These are phyloP conservation scores for Eupithecia tripunctaria DNA, from an alignment of 2,888 invertebrate species.

Conservation along the genomic window DNA sequence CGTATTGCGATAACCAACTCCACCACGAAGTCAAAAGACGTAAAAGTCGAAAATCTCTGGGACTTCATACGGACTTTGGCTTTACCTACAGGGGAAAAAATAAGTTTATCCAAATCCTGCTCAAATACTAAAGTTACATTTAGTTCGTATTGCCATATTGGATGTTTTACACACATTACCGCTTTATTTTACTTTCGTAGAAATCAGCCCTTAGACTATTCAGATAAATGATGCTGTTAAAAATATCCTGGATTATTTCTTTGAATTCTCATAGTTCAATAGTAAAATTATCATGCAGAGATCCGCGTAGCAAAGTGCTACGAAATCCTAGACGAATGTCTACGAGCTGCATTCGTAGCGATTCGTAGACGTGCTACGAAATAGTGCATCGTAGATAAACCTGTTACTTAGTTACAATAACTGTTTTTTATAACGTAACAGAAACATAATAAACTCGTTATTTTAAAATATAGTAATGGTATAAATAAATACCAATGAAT, in stretches of 20 bases:
- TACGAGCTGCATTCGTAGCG: slow-evolving; percentile 43
- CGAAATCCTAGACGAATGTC: slow-evolving; percentile 38
- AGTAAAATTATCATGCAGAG: background rate
- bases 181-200: background rate
- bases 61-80: no score
- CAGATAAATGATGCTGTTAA: background rate
- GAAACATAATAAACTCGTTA: background rate
- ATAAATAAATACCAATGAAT: background rate
- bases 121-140: no score
- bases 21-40: no score
- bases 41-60: no score
- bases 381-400: slow-evolving; percentile 29
- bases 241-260: no score
- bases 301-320: slow-evolving; percentile 24
- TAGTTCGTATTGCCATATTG: no score
- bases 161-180: background rate
- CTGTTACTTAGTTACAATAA: background rate
- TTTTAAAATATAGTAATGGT: background rate
- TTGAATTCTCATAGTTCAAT: background rate
- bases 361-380: slow-evolving; percentile 35
- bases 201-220: background rate
- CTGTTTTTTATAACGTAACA: background rate
- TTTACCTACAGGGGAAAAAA: no score
- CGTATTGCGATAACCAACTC: no score
- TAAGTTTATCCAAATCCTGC: no score